Evolutionary conservation across 2,113 vertebrate species (phyloP), one percentile per base, ranked within the genome.

Genomic region (Polyodon spathula): DNA sequence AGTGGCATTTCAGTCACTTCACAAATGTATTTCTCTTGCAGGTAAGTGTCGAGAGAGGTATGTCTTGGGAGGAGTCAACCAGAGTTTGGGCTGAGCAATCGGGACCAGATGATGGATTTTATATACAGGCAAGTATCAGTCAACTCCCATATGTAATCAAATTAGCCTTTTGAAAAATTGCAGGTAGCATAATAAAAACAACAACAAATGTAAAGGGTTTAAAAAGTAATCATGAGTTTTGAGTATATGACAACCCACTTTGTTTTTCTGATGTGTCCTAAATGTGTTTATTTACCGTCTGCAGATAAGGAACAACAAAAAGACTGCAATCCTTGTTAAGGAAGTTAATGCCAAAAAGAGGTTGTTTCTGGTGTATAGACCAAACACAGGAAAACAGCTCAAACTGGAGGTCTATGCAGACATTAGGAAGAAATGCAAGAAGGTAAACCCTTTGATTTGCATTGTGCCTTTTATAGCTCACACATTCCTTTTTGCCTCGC

Each of bases 51-150:
- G 95, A 98, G 78, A 87, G 96, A 59, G 96, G 96, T 6, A 97
- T 99, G 95, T 94, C 95, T 16, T 99, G 96, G 95, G 95, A 99
- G 11, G 96, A 99, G 71, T 95, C 94, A 11, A 96, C 92, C 1
- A 93, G 93, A 56, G 83, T 90, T 44, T 99, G 96, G 96, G 93
- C 93, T 0, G 95, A 99, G 1, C 91, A 97, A 67, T 93, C 78
- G 0, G 95, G 95, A 70, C 71, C 92, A 9, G 96, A 99, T 10
- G 95, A 99, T 71, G 95, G 96, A 39, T 99, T 99, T 81, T 99
- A 99, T 72, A 87, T 98, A 63, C 91, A 93, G 80, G 91, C 93
- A 61, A 68, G 46, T 4, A 9, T n/a, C n/a, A n/a, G n/a, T n/a
- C n/a, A n/a, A n/a, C n/a, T n/a, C n/a, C n/a, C n/a, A n/a, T n/a